Base-by-base conservation (phyloP, 1,140 invertebrate species). In the Drosophila parabipectinata region DNA sequence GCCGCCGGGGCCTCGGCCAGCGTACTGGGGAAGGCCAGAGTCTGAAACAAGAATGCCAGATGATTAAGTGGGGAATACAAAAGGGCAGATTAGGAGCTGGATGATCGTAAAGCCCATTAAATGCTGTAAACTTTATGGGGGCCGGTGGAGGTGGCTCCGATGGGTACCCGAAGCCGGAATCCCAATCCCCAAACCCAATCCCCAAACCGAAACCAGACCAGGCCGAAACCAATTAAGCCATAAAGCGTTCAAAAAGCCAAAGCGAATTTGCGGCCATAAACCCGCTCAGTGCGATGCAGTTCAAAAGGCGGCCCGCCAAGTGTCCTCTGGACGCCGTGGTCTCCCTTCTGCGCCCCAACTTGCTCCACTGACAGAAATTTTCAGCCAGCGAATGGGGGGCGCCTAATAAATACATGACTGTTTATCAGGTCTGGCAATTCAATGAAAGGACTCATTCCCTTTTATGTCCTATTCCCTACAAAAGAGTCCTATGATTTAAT, bases 1-100 rank as follows among this genome's bases (percentile, higher is more conserved):
- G 39, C 94, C 92, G 61, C 81, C 81, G 60, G 78, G 54, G 24
- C 82, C 72, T 30, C 83, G 83, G 32, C 83, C 83, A 39, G 84
- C 79, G 82, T 96, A 96, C 45, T 95, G 93, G 62, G 95, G 95
- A 92, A 96, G 94, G 54, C 95, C 95, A 77, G 95, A 91, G 60
- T 92, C 91, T 92, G 60, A 9, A 47, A 18, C 15, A 4, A 4
- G 44, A 47, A 18, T 3, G 9, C 7, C 0, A 52, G 51, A 47
- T 12, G 4, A 61, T 30, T 18, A 24, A 51, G 9, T 57, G 8
- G 24, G 10, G 52, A 26, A 39, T 12, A 18, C 45, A 15, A 24
- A 30, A 26, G 57, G 14, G 6, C 8, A 26, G 53, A 58, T 47
- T 59, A 55, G 51, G 41, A 26, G 52, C 8, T 6, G 41, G 39